Evolutionary conservation across 2,113 vertebrate species (phyloP).

Genomic region (Carettochelys insculpta): DNA sequence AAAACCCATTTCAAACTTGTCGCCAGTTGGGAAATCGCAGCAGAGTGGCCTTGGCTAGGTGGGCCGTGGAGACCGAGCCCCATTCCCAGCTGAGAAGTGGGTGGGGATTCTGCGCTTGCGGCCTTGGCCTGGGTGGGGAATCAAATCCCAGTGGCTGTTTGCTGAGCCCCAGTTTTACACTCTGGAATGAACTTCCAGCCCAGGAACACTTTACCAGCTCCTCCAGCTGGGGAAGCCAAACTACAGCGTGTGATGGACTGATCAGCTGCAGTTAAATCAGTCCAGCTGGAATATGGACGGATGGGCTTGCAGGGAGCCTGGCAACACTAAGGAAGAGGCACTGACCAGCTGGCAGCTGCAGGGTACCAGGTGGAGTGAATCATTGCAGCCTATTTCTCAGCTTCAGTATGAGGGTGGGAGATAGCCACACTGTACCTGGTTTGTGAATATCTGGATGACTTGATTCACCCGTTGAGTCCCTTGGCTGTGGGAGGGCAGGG

Average conservation of each 20-base stretch:
- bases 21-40: neutral
- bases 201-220: neutral
- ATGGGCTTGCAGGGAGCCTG: neutral
- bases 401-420: neutral
- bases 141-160: neutral
- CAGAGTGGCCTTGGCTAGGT: neutral
- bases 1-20: neutral
- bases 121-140: neutral
- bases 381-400: neutral
- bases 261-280: neutral
- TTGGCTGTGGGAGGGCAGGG: neutral
- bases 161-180: neutral
- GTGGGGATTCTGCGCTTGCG: neutral
- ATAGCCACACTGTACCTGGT: neutral
- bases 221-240: neutral
- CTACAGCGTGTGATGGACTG: neutral
- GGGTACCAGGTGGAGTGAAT: neutral
- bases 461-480: neutral
- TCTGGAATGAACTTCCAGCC: neutral
- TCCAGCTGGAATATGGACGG: neutral
- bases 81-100: neutral
- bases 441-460: neutral
- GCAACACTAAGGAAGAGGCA: neutral
- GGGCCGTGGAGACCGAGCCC: no score
- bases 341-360: neutral